A percentile compares a stretch with the other conserved stretches of the same genome.
Evolutionary conservation across 1,140 invertebrate genomes (phyloP).

Genomic region (Sycophila sp.): DNA sequence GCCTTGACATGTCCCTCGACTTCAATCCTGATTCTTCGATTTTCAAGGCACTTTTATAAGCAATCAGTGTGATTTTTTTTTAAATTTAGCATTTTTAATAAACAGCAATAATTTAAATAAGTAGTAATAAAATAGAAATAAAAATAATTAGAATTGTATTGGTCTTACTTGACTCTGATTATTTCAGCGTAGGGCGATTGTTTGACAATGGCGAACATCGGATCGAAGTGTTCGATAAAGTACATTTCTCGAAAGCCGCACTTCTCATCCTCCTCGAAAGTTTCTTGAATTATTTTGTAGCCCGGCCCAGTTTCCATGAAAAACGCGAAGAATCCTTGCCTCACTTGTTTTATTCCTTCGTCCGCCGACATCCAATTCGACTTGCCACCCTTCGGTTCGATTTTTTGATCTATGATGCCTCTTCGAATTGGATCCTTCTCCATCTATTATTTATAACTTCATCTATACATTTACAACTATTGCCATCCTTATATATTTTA

Average conservation of each 20-base stretch:
- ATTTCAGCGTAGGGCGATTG: slow-evolving; percentile 70
- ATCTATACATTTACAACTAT: no score
- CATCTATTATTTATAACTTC: not conserved
- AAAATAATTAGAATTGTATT: not conserved
- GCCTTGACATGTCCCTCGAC: slow-evolving; percentile 65
- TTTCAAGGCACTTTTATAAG: slow-evolving; percentile 65
- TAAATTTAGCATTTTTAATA: not conserved
- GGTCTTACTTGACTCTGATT: slow-evolving; percentile 69
- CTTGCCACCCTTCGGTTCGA: slow-evolving; percentile 65
- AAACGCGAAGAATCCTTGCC: slow-evolving; percentile 71
- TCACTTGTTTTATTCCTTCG: slow-evolving; percentile 68
- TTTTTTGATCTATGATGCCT: slow-evolving; percentile 70
- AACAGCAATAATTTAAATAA: not conserved
- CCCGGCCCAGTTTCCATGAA: slow-evolving; percentile 71
- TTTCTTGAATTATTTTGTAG: slow-evolving; percentile 71
- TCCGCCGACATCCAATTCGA: slow-evolving; percentile 68
- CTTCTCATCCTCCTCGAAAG: slow-evolving; percentile 72
- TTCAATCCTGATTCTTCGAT: slow-evolving; percentile 73
- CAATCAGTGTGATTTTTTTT: not conserved
- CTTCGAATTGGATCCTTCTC: slow-evolving; percentile 67
- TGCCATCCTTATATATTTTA: no score
- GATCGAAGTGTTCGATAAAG: slow-evolving; percentile 69
- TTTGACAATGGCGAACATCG: slow-evolving; percentile 69
- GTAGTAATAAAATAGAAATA: not conserved
- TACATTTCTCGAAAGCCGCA: slow-evolving; percentile 71